Percentiles rank a stretch among this genome's conserved stretches.
phyloP scores from a whole-genome alignment of 1,140 invertebrate species.

The Scylla paramamosain region DNA sequence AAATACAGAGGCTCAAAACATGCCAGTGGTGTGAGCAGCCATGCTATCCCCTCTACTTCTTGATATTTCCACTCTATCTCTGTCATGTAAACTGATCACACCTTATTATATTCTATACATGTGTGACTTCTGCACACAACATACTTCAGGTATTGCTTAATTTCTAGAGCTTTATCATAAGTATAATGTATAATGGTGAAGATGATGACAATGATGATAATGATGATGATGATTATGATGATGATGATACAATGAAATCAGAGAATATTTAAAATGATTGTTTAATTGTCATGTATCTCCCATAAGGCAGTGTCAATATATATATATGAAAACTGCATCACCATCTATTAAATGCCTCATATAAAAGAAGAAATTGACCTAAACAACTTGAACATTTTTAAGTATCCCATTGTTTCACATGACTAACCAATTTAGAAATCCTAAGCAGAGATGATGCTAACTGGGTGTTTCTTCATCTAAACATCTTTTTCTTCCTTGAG shows the following conservation, averaged over 20 bases:
- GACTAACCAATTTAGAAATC: neutral
- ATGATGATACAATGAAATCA: neutral
- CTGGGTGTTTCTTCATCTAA: conserved; percentile 65
- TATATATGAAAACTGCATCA: neutral
- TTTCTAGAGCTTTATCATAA: too few relatives aligned
- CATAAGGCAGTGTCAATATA: neutral
- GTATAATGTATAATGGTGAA: neutral
- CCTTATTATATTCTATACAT: too few relatives aligned
- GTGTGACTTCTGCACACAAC: too few relatives aligned
- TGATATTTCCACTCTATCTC: too few relatives aligned
- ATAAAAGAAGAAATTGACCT: neutral
- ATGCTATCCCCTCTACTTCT: too few relatives aligned
- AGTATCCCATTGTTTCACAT: neutral
- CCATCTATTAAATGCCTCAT: neutral
- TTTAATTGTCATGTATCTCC: neutral
- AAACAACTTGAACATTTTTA: neutral
- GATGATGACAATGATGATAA: neutral
- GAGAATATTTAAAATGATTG: neutral
- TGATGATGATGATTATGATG: too few relatives aligned
- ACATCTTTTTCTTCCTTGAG: conserved; percentile 62
- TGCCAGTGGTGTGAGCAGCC: too few relatives aligned
- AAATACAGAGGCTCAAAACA: too few relatives aligned
- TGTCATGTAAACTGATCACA: too few relatives aligned
- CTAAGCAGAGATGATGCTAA: conserved; percentile 35
- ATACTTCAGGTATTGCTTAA: too few relatives aligned